Percentiles rank a stretch among this genome's conserved stretches.
Conservation (phyloP, 2,113 vertebrate genomes). For the Paradoxurus hermaphroditus region DNA sequence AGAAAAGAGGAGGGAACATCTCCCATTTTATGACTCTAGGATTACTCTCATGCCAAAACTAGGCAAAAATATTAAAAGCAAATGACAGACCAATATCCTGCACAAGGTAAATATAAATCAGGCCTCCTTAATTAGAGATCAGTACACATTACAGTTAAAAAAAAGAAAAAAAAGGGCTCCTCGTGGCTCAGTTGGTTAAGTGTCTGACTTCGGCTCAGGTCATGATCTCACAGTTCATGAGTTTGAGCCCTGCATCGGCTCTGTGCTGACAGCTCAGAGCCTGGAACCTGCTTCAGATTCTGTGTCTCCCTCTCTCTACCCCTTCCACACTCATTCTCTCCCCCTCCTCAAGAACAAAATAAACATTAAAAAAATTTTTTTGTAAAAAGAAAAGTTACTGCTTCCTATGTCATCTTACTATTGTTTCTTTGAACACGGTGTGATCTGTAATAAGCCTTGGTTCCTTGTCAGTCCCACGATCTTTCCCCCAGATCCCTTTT, state of each 20-base stretch:
- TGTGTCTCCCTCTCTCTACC: background rate
- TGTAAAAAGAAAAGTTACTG: background rate
- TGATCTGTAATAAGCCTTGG: background rate
- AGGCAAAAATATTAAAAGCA: conserved; percentile 26
- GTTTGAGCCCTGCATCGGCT: rapidly evolving
- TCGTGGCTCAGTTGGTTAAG: background rate
- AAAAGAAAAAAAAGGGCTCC: background rate
- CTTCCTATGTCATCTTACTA: background rate
- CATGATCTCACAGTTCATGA: background rate
- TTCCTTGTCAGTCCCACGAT: background rate
- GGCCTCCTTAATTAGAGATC: background rate
- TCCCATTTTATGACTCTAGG: background rate
- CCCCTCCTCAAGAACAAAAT: too few relatives aligned
- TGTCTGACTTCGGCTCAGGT: background rate
- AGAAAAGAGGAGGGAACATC: background rate
- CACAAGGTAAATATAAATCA: background rate
- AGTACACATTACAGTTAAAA: background rate
- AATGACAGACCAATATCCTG: background rate
- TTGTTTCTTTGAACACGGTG: background rate
- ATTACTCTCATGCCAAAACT: background rate
- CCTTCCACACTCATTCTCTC: too few relatives aligned
- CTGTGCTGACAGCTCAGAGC: background rate
- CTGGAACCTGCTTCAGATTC: background rate
- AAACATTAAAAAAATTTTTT: too few relatives aligned
- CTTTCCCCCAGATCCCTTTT: background rate